Base-by-base conservation (phyloP, 2,888 invertebrate genomes). In the Creontiades dilutus region DNA sequence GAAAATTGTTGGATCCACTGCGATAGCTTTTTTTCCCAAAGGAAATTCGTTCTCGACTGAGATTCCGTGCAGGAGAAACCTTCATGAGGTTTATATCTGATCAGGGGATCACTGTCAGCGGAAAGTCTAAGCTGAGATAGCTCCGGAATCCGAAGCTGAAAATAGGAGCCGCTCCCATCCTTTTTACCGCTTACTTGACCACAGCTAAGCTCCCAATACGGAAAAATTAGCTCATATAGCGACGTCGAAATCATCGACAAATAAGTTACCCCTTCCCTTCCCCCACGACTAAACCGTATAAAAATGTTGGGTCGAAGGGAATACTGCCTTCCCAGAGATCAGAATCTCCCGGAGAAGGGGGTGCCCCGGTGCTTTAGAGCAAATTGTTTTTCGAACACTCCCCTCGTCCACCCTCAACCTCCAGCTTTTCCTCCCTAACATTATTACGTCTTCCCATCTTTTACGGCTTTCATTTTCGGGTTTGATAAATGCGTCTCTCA, bases 381-480 rank as follows among this genome's bases (percentile, higher is more conserved):
- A 82, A 82, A 82, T 82, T 82, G 82, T 52, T 82, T 82, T 82
- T 52, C 82, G 52, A 82, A 82, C 82, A 27, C 48, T 52, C 47
- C 14, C 23, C 68, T 68, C 37, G 37, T 4, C 37, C 37, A 37
- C 3, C 37, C 37, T 7, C 37, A 37, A 37, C 37, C 37, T 37
- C 23, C 11, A 11, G 68, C 27, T 37, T 37, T 37, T 23, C 23
- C 68, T n/a, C 82, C 52, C 13, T 52, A 52, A 82, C 52, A 52
- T 82, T 82, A 82, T 82, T 52, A 82, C 23, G 82, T 27, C 23
- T 13, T 27, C 82, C 82, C 82, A 48, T 52, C 27, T 68, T 81
- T 81, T 46, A 81, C 48, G 81, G n/a, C 48, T 48, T 82, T 82
- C 82, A 82, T 82, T 82, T 52, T 55, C 82, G 27, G 52, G 82